These are phyloP conservation scores for Montipora capitata DNA, from an alignment of 92 coral and sea anemone species.

Conservation along the genomic window DNA sequence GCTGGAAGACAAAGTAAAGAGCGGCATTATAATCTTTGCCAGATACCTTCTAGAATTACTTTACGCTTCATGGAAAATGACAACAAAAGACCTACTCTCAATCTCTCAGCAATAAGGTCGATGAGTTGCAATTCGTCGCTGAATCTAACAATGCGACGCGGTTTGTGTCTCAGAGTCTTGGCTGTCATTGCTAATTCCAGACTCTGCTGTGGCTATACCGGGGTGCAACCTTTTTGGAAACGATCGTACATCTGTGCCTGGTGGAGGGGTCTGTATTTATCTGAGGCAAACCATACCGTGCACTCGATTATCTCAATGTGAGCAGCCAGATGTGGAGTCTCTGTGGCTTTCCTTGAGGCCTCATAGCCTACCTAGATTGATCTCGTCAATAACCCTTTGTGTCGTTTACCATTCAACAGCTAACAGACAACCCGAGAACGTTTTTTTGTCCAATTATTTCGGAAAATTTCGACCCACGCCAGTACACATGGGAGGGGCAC, in stretches of 20 bases:
- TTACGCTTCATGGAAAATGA: conserved; percentile 46
- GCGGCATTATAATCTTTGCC: conserved; percentile 29
- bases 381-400: background rate
- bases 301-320: too few species aligned
- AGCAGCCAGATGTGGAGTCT: too few species aligned
- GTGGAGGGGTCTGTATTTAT: too few species aligned
- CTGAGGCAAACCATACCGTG: too few species aligned
- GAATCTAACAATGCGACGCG: too few species aligned
- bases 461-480: conserved; percentile 25
- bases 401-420: conserved; percentile 42
- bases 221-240: too few species aligned
- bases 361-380: conserved; percentile 43
- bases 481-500: conserved; percentile 17
- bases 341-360: conserved; percentile 43
- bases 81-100: conserved; percentile 46
- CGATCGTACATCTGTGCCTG: too few species aligned
- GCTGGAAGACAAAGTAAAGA: conserved; percentile 44
- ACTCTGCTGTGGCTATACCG: too few species aligned
- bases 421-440: conserved; percentile 14
- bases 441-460: conserved; percentile 23
- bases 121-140: conserved; percentile 55
- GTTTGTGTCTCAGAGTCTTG: too few species aligned
- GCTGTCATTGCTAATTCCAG: too few species aligned
- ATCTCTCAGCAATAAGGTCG: conserved; percentile 55
- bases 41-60: conserved; percentile 43